phyloP scores from a whole-genome alignment of 2,797 vertebrate species.

The Micrastur ruficollis region DNA sequence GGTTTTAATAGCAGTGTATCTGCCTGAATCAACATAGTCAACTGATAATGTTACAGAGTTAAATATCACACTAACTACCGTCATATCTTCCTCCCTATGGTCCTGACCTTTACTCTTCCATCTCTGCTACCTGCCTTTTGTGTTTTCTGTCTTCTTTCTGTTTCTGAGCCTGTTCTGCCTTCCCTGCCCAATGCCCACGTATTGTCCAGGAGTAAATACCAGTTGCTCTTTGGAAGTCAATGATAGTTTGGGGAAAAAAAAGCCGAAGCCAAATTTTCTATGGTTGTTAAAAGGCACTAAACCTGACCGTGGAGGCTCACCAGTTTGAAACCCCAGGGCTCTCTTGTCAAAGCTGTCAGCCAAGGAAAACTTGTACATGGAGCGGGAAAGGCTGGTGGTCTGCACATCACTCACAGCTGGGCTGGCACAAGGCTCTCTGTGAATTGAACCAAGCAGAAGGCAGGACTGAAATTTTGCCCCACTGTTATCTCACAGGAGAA shows the following conservation, averaged over 20 bases:
- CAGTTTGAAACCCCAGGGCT: not conserved
- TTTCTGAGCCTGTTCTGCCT: not conserved
- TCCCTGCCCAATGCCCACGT: not conserved
- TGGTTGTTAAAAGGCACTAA: not conserved
- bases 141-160: not conserved
- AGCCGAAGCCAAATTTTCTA: not conserved
- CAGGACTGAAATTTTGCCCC: not conserved
- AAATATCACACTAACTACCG: not conserved
- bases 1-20: not conserved
- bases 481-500: not conserved
- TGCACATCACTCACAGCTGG: accelerated
- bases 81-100: not conserved
- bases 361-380: not conserved
- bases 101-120: conserved; percentile 3
- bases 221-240: not conserved
- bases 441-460: not conserved
- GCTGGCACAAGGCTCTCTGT: not conserved
- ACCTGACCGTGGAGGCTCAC: not conserved
- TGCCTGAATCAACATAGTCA: not conserved
- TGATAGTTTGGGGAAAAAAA: accelerated
- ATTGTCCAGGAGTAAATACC: not conserved
- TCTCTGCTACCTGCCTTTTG: not conserved
- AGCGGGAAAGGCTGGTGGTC: not conserved
- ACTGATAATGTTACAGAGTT: not conserved
- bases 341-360: not conserved